Evolutionary conservation across 2,888 invertebrate genomes (phyloP), one percentile per base, ranked within the genome.

Genomic region (Stenodema calcarata): DNA sequence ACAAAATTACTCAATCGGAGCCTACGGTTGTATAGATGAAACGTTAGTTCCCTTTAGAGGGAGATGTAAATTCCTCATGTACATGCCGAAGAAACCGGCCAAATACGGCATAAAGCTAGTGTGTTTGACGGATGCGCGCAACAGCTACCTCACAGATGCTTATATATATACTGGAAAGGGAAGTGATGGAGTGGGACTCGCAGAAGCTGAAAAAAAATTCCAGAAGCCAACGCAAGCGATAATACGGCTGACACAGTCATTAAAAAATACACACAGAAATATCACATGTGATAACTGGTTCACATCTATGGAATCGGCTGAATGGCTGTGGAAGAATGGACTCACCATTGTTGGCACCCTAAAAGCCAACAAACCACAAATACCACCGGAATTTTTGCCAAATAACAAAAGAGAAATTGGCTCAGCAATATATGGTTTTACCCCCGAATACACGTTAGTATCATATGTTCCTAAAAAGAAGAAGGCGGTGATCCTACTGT

Each of bases 251-350:
- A 80, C 88, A 30, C 89, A 90, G 87, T 89, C 89, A 73, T 87
- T 90, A 86, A 78, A 88, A 82, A 88, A 89, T 23, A 90, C 89
- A 12, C 90, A 90, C 75, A 86, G 89, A 42, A 90, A 90, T 87
- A 88, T 90, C 9, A 90, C 90, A 27, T 89, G 89, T n/a, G 90
- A 90, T 73, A 90, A 90, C 88, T 90, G 90, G 90, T 90, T 90
- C 88, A 88, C 89, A 23, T 90, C 90, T 6, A 88, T 90, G 27
- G 89, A 90, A 87, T 81, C 90, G 86, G 54, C 54, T 16, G 18
- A 54, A 28, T 28, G 28, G 28, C 35, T 78, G 0, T 12, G 11
- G 16, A 78, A 78, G 42, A 41, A 7, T 4, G 23, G 23, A 18
- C 47, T 79, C 3, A 79, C 79, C 14, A 1, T 44, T 0, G 79